These are phyloP conservation scores for Periophthalmus magnuspinnatus DNA, from an alignment of 2,797 vertebrate species.

Conservation along the genomic window DNA sequence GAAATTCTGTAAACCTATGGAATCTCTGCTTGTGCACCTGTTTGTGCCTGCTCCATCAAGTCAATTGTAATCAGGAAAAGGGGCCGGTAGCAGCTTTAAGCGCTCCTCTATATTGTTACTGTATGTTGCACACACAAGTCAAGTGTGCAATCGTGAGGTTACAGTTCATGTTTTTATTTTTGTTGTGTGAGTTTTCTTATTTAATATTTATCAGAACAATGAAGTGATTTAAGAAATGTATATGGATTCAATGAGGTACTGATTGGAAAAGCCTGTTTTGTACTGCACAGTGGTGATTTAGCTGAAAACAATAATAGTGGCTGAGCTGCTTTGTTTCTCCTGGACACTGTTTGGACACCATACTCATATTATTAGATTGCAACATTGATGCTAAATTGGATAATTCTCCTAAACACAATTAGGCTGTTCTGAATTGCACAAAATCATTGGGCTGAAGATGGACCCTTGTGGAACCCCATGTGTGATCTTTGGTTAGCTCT, in stretches of 20 bases:
- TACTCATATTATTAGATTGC: no score
- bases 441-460: not conserved
- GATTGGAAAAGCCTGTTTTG: not conserved
- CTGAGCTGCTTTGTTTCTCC: not conserved
- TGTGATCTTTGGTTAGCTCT: not conserved
- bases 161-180: conserved; percentile 33
- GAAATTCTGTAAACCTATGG: not conserved
- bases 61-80: conserved; percentile 8
- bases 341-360: not conserved
- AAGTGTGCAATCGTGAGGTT: conserved; percentile 14
- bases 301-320: not conserved
- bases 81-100: conserved; percentile 34
- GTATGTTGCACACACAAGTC: conserved; percentile 24
- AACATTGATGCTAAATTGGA: no score
- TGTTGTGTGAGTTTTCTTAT: conserved; percentile 38
- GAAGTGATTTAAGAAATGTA: not conserved
- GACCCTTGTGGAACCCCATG: not conserved
- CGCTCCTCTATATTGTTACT: conserved; percentile 19
- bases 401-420: not conserved
- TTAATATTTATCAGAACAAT: conserved; percentile 50
- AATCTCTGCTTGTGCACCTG: not conserved
- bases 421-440: not conserved
- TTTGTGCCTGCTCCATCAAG: conserved; percentile 31
- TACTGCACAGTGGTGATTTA: not conserved
- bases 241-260: not conserved